Evolutionary conservation across 2,888 invertebrate genomes (phyloP), one percentile per base, ranked within the genome.

Genomic region (Oithona nana): DNA sequence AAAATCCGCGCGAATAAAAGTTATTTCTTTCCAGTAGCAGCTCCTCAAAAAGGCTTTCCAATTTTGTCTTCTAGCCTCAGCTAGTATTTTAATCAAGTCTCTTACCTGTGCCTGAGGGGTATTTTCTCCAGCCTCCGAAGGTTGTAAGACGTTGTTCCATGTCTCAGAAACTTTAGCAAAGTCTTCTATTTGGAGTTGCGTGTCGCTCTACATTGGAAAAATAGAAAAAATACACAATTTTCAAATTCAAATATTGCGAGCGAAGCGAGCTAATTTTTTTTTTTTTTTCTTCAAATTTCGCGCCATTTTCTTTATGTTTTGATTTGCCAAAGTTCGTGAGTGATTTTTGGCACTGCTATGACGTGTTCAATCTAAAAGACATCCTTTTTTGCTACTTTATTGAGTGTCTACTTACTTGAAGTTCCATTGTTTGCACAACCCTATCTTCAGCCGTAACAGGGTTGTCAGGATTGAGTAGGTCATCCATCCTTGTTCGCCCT

Each of bases 371-470:
- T n/a, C n/a, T n/a, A n/a, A n/a, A n/a, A n/a, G n/a, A n/a, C n/a
- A n/a, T n/a, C n/a, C n/a, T n/a, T n/a, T n/a, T n/a, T n/a, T n/a
- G n/a, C n/a, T n/a, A n/a, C n/a, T n/a, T n/a, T n/a, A n/a, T n/a
- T n/a, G n/a, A n/a, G n/a, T n/a, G n/a, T 39, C 16, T 39, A 16
- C 39, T 11, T 39, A 39, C n/a, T n/a, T 61, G 61, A 4, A 62
- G 56, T 29, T 62, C 56, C 62, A 62, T 62, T 13, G 62, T 62
- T 20, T 28, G 22, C 56, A 62, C 20, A 2, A 62, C 62, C 29
- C 62, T 22, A 24, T 62, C 62, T 26, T 62, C 54, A 4, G 56
- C 26, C 26, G 28, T 30, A 1, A 62, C n/a, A 16, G 55, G 29
- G 11, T 55, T 29, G 24, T 1, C 28, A 16, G 62, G 62, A 20